Conservation (phyloP, 2,113 vertebrate genomes). For the Silurus glanis region DNA sequence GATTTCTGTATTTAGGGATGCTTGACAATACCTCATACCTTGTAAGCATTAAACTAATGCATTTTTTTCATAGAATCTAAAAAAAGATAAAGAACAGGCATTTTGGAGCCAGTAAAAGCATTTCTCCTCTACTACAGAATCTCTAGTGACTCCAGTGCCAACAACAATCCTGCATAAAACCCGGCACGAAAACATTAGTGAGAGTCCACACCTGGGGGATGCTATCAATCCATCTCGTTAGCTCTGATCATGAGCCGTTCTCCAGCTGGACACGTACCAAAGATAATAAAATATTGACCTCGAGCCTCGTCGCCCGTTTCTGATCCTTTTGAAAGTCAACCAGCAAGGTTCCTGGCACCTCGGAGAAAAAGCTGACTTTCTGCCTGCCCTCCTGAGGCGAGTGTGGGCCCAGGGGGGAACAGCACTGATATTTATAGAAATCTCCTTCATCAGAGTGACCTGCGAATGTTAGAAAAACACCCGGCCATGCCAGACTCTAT, state of each 20-base stretch:
- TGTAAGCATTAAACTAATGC: neutral
- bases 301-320: neutral
- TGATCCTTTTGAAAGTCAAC: constrained; percentile 6
- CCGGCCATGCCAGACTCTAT: constrained; percentile 9
- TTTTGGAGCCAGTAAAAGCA: neutral
- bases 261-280: constrained; percentile 24
- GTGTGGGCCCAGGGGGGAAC: constrained; percentile 23
- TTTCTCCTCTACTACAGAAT: neutral
- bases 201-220: neutral
- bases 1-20: neutral
- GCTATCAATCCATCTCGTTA: constrained; percentile 7
- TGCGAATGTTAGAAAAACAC: constrained; percentile 17
- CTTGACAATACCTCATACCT: too few species aligned
- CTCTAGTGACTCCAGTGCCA: neutral
- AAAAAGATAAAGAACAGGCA: neutral
- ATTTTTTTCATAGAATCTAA: neutral
- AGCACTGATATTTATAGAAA: constrained; percentile 35
- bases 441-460: constrained; percentile 29
- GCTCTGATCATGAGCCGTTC: neutral
- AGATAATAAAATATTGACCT: constrained; percentile 25
- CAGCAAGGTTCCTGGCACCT: constrained; percentile 31
- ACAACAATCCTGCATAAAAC: constrained; percentile 15
- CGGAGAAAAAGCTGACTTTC: constrained; percentile 9
- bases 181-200: neutral
- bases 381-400: constrained; percentile 26